Base-by-base conservation (phyloP, 2,113 vertebrate species). In the Oryzias curvinotus region DNA sequence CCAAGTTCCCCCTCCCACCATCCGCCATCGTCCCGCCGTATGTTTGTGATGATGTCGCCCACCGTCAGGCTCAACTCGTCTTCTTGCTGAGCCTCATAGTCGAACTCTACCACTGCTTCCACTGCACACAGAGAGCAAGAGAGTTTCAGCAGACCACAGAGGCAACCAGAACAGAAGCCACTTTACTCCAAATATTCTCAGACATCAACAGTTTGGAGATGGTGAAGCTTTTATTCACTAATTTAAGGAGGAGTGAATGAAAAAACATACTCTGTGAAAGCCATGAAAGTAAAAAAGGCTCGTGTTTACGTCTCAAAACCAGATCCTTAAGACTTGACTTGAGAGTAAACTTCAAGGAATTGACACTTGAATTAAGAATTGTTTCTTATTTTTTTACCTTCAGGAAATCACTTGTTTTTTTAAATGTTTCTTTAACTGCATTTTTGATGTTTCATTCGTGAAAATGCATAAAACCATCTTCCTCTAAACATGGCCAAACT, bases 1-100 rank as follows among this genome's bases (percentile, higher is more conserved):
- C 93, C 94, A 89, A 98, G 92, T 93, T 98, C 96, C 62, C 97
- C 97, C 89, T 98, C 96, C 97, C 97, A 99, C 96, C 97, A 99
- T 78, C 97, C 97, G 85, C 96, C 97, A 77, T 96, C 95, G 81
- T 98, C 96, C 77, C 95, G 95, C 84, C 93, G 95, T 86, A 99
- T 96, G 89, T 97, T 96, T 91, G 93, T 93, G 95, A 99, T 96
- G 91, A 99, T 93, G 73, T 98, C 96, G 87, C 97, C 97, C 55
- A 96, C 93, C 82, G 91, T 85, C 90, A 99, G 96, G 5, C 95
- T 98, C 96, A 99, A 94, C 95, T 99, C 97, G 85, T 99, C 97
- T 44, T 97, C 96, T 57, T 97, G 96, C 87, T 98, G 96, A 91
- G 96, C 95, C 92, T 97, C 95, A 92, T 99, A 99, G 87, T 98